phyloP scores from a whole-genome alignment of 2,113 vertebrate species.

The Myrmophylax atrothorax region DNA sequence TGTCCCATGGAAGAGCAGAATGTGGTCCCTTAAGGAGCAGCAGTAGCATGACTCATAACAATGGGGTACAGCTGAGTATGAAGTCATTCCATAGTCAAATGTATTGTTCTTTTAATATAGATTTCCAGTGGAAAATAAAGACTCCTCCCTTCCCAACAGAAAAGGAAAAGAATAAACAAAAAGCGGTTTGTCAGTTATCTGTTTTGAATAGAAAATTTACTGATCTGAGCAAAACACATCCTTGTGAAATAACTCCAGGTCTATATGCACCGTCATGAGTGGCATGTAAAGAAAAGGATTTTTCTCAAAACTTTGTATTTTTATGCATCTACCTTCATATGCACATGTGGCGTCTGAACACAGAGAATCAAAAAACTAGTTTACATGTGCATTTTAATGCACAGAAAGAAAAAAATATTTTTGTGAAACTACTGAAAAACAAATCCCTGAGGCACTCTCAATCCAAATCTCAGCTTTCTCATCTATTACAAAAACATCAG shows the following conservation, averaged over 20 bases:
- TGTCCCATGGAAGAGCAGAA: not conserved
- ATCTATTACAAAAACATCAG: not conserved
- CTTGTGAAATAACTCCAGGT: not conserved
- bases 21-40: not conserved
- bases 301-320: not conserved
- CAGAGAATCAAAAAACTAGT: not conserved
- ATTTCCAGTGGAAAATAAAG: not conserved
- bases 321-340: not conserved
- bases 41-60: not conserved
- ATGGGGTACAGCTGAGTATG: not conserved
- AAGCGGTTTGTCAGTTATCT: not conserved
- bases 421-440: not conserved
- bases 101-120: rapidly evolving
- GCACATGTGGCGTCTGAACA: not conserved
- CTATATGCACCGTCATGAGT: not conserved
- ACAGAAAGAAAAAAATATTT: not conserved
- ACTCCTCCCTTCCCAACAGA: not conserved
- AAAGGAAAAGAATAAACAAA: not conserved
- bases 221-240: not conserved
- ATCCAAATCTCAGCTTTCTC: not conserved
- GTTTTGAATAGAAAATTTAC: not conserved
- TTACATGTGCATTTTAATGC: not conserved
- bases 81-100: not conserved
- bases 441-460: not conserved
- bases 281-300: not conserved